Evolutionary conservation across 2,888 invertebrate species (phyloP), one percentile per base, ranked within the genome.

Genomic region (Amphipoea lucens): DNA sequence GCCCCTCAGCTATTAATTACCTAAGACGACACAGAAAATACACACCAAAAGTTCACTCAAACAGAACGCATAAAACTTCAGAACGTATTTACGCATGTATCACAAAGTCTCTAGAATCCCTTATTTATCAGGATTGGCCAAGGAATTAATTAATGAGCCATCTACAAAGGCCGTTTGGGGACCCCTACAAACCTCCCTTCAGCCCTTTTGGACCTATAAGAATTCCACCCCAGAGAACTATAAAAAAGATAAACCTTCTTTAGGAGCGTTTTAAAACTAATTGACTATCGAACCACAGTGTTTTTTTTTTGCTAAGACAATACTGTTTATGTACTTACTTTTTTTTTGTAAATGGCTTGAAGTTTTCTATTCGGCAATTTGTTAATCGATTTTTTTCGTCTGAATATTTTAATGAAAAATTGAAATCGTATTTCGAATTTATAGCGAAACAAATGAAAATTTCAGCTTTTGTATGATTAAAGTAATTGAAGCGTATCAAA

Each of bases 131-230:
- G 92, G 92, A 93, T 93, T 92, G 92, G 91, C 88, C 88, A 79
- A 91, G 87, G 92, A 94, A 94, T 94, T 95, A 95, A 94, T 95
- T 94, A 94, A 93, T 94, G 93, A 91, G 91, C 90, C 91, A 89
- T 90, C 91, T 90, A 90, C 90, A 91, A 91, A 91, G 92, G 91
- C 91, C 91, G 93, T 92, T 92, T 89, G 85, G 88, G 87, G 85
- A 88, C 86, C 81, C 84, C 84, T 81, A 75, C 84, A 81, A 85
- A 85, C 84, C 83, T 85, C 85, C 82, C 85, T 76, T 79, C 74
- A 90, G 89, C 89, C 90, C 89, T 91, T 81, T 89, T 88, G 86
- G 87, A 85, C 83, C 87, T 84, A 83, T 67, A 90, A 89, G 85
- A 90, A 92, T 91, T 89, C 86, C 77, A 87, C 90, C 89, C 91